Percentiles rank a stretch among this genome's conserved stretches.
phyloP scores from a whole-genome alignment of 1,140 invertebrate species.

The Anoplophora glabripennis region DNA sequence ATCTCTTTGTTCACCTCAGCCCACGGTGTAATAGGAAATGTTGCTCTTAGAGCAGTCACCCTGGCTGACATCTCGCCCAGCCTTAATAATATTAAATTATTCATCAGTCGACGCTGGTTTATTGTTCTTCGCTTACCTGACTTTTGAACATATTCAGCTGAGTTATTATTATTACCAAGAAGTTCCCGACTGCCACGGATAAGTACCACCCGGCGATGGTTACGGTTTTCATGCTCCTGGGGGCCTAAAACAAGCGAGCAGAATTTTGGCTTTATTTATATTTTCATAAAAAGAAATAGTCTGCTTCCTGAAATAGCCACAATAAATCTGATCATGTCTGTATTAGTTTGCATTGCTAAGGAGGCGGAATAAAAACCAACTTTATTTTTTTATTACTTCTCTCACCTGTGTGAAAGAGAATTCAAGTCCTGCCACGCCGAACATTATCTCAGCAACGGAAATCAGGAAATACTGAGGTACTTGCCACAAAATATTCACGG shows the following conservation, averaged over 20 bases:
- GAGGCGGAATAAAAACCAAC: no score
- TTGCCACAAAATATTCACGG: conserved; percentile 78
- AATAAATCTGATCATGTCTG: no score
- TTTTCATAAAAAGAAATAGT: background rate
- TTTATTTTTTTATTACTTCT: background rate
- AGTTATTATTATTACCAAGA: conserved; percentile 75
- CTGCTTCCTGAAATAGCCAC: background rate
- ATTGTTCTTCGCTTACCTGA: conserved; percentile 53
- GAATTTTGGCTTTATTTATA: no score
- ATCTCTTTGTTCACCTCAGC: no score
- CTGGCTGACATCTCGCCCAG: no score
- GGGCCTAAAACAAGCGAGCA: conserved; percentile 28
- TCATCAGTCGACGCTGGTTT: no score
- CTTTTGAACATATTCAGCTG: conserved; percentile 64
- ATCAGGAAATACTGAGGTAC: conserved; percentile 86
- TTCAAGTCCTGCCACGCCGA: conserved; percentile 70
- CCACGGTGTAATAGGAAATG: no score
- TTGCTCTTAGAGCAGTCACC: no score
- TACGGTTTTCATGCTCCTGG: conserved; percentile 70
- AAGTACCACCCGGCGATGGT: conserved; percentile 76
- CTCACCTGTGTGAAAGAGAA: conserved; percentile 63
- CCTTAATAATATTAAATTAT: no score
- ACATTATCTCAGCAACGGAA: conserved; percentile 71
- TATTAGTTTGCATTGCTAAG: no score
- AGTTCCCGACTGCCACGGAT: conserved; percentile 76